A percentile compares a stretch with the other conserved stretches of the same genome.
Conservation (phyloP, 1,140 invertebrate genomes). For the Ditylenchus dipsaci region DNA sequence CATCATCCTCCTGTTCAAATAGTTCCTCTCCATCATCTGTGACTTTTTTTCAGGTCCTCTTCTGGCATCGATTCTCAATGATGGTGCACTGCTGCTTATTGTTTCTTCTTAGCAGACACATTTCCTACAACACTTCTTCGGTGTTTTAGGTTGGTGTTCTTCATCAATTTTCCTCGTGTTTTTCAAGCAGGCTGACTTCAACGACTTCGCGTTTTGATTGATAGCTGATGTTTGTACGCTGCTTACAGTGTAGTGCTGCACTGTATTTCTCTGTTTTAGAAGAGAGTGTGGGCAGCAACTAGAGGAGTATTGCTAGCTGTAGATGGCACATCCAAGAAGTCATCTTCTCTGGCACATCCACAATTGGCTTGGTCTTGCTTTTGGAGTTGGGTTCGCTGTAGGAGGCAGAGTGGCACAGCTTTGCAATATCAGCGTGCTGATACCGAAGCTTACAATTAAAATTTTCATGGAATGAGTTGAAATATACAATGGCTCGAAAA, state of each 20-base stretch:
- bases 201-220: neutral
- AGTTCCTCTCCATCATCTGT: neutral
- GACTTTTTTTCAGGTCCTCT: neutral
- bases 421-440: neutral
- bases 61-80: neutral
- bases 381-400: neutral
- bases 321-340: slow-evolving; percentile 3
- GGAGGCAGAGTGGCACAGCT: neutral
- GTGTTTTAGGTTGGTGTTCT: neutral
- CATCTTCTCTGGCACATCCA: slow-evolving; percentile 9
- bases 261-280: too few relatives aligned
- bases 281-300: too few relatives aligned
- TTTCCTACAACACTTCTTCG: neutral
- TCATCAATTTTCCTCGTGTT: neutral
- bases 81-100: neutral
- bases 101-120: neutral
- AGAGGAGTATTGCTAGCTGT: neutral
- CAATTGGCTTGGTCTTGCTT: neutral
- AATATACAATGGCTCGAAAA: too few relatives aligned
- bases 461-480: too few relatives aligned
- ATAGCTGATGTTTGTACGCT: neutral
- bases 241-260: too few relatives aligned
- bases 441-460: neutral
- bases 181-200: neutral
- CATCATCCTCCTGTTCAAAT: neutral